phyloP scores from a whole-genome alignment of 2,888 invertebrate genomes.

The Hypomecis atomaria region DNA sequence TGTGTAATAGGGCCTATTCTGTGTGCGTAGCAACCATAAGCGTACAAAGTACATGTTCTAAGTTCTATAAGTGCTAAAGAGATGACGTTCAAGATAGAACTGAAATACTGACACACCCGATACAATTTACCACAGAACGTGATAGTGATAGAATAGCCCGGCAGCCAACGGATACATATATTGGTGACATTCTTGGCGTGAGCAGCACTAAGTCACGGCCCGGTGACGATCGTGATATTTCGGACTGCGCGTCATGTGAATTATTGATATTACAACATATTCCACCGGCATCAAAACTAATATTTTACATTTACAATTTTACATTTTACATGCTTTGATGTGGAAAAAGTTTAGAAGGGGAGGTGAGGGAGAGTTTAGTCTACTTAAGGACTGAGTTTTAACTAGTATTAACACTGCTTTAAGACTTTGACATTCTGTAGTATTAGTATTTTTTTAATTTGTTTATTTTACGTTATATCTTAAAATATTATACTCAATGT shows the following conservation, averaged over 20 bases:
- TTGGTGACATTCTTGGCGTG: conserved; percentile 67
- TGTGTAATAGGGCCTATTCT: no score
- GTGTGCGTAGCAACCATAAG: no score
- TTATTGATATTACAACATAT: conserved; percentile 51
- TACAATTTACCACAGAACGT: neutral
- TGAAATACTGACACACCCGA: neutral
- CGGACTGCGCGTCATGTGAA: conserved; percentile 44
- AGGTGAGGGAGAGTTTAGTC: conserved; percentile 11
- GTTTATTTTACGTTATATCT: no score
- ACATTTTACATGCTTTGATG: conserved; percentile 23
- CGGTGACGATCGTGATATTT: conserved; percentile 62
- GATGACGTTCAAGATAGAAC: no score
- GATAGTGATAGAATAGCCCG: neutral
- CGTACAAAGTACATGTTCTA: no score
- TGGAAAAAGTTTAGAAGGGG: conserved; percentile 23
- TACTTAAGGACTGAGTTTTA: neutral
- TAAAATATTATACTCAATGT: no score
- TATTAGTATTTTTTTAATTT: no score
- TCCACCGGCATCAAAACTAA: conserved; percentile 23
- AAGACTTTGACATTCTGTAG: no score
- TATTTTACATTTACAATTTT: conserved; percentile 24
- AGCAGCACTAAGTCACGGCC: conserved; percentile 48
- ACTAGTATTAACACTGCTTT: no score
- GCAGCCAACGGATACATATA: conserved; percentile 60
- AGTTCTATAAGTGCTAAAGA: no score